Evolutionary conservation across 1,140 invertebrate species (phyloP).

Genomic region (Hylaeus anthracinus): DNA sequence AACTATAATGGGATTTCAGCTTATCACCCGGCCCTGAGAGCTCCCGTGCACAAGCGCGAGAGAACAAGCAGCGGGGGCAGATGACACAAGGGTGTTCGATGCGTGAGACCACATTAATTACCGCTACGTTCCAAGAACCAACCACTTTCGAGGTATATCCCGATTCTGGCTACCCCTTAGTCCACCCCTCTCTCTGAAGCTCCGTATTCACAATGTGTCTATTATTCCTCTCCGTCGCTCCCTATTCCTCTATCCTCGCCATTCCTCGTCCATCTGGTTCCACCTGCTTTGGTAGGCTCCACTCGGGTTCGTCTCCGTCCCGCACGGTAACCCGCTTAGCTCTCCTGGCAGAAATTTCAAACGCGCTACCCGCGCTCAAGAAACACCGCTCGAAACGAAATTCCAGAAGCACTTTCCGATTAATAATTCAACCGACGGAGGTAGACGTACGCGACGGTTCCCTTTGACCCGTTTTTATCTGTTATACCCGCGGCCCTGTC

Average conservation of each 20-base stretch:
- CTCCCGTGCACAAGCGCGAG: conserved; percentile 25
- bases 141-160: conserved; percentile 22
- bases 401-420: conserved; percentile 37
- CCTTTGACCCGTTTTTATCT: conserved; percentile 1
- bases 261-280: background rate
- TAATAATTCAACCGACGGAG: conserved; percentile 42
- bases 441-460: background rate
- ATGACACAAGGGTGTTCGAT: conserved; percentile 38
- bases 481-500: background rate
- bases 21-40: conserved; percentile 58
- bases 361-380: conserved; percentile 39
- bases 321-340: conserved; percentile 23
- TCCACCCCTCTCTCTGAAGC: no score
- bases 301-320: background rate
- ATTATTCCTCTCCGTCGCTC: background rate
- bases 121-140: conserved; percentile 37
- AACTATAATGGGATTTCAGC: conserved; percentile 69
- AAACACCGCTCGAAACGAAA: conserved; percentile 37
- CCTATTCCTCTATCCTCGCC: background rate
- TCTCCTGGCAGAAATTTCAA: conserved; percentile 44
- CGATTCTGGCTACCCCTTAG: background rate
- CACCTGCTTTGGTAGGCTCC: background rate
- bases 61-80: background rate
- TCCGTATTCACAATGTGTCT: background rate
- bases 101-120: conserved; percentile 64